Evolutionary conservation across 1,140 invertebrate genomes (phyloP), one percentile per base, ranked within the genome.

Genomic region (Ceratoteleas bidentatus): DNA sequence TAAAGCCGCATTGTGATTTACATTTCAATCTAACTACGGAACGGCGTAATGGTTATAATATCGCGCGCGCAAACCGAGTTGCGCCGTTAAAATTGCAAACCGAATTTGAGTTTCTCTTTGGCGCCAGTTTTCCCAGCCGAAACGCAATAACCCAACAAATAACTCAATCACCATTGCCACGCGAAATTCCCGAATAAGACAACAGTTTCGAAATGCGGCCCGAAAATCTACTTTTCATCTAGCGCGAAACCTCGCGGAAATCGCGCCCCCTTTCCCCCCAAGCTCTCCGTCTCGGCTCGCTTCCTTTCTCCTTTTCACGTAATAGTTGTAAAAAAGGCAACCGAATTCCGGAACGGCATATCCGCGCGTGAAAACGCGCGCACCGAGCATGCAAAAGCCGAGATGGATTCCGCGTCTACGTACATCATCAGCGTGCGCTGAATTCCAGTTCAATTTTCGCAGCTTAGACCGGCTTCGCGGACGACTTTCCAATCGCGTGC

Each of bases 361-460:
- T 68, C 56, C 68, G 61, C 75, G 56, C 61, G 66, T 60, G 68
- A 72, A 79, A 79, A 73, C 56, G 61, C 68, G 68, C 69, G 62
- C 61, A 72, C 68, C 14, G 57, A 80, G 68, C 56, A 61, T 80
- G n/a, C n/a, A n/a, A n/a, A n/a, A n/a, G n/a, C n/a, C n/a, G n/a
- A n/a, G n/a, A n/a, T n/a, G n/a, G n/a, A n/a, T n/a, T n/a, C n/a
- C n/a, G n/a, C n/a, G n/a, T n/a, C n/a, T n/a, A n/a, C n/a, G n/a
- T 87, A 85, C 86, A 83, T 87, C 87, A 86, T 84, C 85, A 66
- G 81, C 65, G 66, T 70, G 52, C 68, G 49, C 40, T 69, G 81
- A 86, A 87, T 87, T 87, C 78, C 80, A 81, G 85, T 87, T 87
- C 86, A 86, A 88, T 88, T 87, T 87, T 87, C 85, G 64, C 72